Evolutionary conservation across 2,888 invertebrate species (phyloP).

Genomic region (Callosobruchus maculatus): DNA sequence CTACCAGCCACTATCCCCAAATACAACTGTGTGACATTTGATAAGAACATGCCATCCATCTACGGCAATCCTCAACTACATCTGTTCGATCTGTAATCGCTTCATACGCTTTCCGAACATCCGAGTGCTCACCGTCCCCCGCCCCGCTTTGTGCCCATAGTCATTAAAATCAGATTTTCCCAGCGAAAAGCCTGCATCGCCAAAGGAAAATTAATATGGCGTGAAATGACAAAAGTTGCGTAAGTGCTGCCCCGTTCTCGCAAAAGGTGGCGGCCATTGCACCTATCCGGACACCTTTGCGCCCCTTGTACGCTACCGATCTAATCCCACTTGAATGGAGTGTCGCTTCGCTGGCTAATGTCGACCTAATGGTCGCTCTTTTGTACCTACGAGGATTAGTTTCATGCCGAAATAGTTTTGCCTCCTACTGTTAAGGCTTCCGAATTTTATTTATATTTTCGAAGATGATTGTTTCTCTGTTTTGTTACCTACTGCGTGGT

Average conservation of each 20-base stretch:
- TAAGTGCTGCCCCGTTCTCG: slow-evolving; percentile 23
- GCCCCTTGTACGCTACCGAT: slow-evolving; percentile 1
- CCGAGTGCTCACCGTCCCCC: slow-evolving; percentile 14
- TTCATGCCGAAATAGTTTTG: background rate
- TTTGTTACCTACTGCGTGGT: background rate
- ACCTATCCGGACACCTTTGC: slow-evolving; percentile 14
- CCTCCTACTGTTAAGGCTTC: background rate
- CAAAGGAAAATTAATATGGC: slow-evolving; percentile 1
- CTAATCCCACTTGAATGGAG: slow-evolving; percentile 21
- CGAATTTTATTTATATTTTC: background rate
- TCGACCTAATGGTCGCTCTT: slow-evolving; percentile 6
- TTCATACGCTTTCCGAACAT: slow-evolving; percentile 16
- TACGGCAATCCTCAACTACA: slow-evolving; percentile 6
- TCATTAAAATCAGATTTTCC: slow-evolving; percentile 26
- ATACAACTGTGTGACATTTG: background rate
- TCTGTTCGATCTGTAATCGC: slow-evolving; percentile 20
- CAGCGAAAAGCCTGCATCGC: background rate
- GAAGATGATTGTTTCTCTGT: background rate
- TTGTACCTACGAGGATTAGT: background rate
- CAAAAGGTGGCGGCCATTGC: slow-evolving; percentile 23
- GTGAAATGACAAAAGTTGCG: slow-evolving; percentile 25
- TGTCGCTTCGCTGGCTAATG: slow-evolving; percentile 41
- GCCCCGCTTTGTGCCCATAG: slow-evolving; percentile 15
- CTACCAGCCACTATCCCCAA: background rate
- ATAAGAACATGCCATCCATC: background rate